Percentiles rank a stretch among this genome's conserved stretches.
These are phyloP conservation scores for Drosophila mettleri DNA, from an alignment of 2,888 invertebrate genomes.

Conservation along the genomic window DNA sequence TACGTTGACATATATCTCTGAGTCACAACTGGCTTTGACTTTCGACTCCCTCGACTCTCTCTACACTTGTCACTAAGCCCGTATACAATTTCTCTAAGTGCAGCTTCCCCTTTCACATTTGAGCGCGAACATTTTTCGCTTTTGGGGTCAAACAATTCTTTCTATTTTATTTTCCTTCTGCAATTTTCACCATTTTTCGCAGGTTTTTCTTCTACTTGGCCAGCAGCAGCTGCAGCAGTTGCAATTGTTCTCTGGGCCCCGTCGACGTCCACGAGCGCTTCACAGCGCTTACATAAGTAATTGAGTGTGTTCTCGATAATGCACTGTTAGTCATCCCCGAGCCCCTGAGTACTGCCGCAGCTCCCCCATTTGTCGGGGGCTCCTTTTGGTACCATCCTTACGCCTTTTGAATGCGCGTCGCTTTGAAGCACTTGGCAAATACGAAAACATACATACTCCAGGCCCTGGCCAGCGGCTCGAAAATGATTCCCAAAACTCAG, in stretches of 20 bases:
- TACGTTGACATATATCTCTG: no score
- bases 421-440: slow-evolving; percentile 69
- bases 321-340: slow-evolving; percentile 43
- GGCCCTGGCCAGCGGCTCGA: slow-evolving; percentile 1
- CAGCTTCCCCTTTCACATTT: slow-evolving; percentile 11
- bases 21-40: neutral
- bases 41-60: no score
- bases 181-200: slow-evolving; percentile 62
- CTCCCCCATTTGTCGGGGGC: slow-evolving; percentile 39
- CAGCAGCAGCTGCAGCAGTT: slow-evolving; percentile 56
- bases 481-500: slow-evolving; percentile 24
- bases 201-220: slow-evolving; percentile 35
- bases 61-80: neutral
- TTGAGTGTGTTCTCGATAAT: slow-evolving; percentile 79
- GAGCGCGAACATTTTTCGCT: slow-evolving; percentile 19
- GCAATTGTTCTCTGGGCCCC: slow-evolving; percentile 63
- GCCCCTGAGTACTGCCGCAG: neutral
- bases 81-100: slow-evolving; percentile 8
- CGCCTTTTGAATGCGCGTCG: slow-evolving; percentile 24
- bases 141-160: slow-evolving; percentile 63
- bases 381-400: slow-evolving; percentile 15
- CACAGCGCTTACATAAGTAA: slow-evolving; percentile 74
- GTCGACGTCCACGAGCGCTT: slow-evolving; percentile 11
- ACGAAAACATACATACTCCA: slow-evolving; percentile 45
- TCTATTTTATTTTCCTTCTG: slow-evolving; percentile 6